These are phyloP conservation scores for Oegoconia quadripuncta DNA, from an alignment of 2,888 invertebrate genomes.

Conservation along the genomic window DNA sequence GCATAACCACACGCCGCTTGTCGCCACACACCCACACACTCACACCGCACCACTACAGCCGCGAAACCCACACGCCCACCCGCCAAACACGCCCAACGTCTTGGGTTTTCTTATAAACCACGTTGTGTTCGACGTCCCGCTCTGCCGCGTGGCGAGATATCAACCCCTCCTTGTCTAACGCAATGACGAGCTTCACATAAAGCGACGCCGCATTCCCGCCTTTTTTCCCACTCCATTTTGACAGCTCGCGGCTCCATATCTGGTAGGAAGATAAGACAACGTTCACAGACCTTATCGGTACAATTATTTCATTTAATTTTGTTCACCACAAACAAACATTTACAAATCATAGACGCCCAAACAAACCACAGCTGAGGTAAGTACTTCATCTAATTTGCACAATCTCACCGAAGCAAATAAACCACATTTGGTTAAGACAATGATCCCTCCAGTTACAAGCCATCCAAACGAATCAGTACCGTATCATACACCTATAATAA, in stretches of 20 bases:
- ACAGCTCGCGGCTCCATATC: constrained; percentile 79
- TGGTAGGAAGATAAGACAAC: constrained; percentile 72
- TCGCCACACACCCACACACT: constrained; percentile 43
- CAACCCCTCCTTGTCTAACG: constrained; percentile 53
- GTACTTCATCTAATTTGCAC: too few relatives aligned
- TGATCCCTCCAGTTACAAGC: too few relatives aligned
- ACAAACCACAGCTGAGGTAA: too few relatives aligned
- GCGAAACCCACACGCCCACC: constrained; percentile 73
- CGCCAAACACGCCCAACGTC: constrained; percentile 79
- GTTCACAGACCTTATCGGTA: constrained; percentile 50
- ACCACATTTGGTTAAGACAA: too few relatives aligned
- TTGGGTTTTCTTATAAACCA: constrained; percentile 80
- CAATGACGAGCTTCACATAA: constrained; percentile 79
- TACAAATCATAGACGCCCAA: too few relatives aligned
- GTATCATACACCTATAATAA: too few relatives aligned
- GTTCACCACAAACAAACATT: too few relatives aligned
- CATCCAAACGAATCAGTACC: too few relatives aligned
- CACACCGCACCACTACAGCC: constrained; percentile 50
- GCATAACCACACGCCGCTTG: constrained; percentile 45
- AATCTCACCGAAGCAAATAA: too few relatives aligned
- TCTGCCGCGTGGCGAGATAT: constrained; percentile 34
- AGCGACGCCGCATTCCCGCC: constrained; percentile 79
- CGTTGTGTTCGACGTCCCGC: constrained; percentile 69
- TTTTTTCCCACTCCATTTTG: constrained; percentile 80
- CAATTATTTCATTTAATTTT: constrained; percentile 5